These are phyloP conservation scores for Hanleya hanleyi DNA, from an alignment of 2,888 invertebrate species.

Conservation along the genomic window DNA sequence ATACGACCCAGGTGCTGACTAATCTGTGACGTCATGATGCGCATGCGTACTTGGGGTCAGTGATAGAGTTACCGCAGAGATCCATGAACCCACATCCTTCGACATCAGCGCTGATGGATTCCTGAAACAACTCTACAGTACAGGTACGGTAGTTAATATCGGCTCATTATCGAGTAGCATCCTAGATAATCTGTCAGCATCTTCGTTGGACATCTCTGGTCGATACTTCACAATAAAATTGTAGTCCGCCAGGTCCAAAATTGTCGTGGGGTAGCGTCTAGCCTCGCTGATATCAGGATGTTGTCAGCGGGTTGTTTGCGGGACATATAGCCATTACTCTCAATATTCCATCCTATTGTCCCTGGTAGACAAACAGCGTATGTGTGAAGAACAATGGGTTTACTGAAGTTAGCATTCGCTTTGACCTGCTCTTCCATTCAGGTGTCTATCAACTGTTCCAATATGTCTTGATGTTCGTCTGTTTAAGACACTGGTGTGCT, in stretches of 20 bases:
- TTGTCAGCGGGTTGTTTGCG: slow-evolving; percentile 28
- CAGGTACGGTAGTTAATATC: neutral
- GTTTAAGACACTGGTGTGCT: slow-evolving; percentile 8
- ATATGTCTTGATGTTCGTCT: slow-evolving; percentile 15
- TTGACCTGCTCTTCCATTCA: slow-evolving; percentile 21
- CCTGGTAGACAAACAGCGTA: slow-evolving; percentile 34
- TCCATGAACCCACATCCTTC: neutral
- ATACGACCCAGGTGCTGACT: no score
- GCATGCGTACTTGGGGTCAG: no score
- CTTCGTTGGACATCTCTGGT: slow-evolving; percentile 15
- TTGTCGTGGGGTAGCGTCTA: slow-evolving; percentile 24
- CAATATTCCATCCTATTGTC: neutral
- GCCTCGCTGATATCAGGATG: slow-evolving; percentile 17
- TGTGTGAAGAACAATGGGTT: slow-evolving; percentile 28
- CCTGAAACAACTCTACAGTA: neutral
- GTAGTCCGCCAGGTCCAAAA: slow-evolving; percentile 20
- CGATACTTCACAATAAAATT: slow-evolving; percentile 12
- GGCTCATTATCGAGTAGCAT: neutral
- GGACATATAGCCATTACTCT: slow-evolving; percentile 23
- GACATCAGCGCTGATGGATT: neutral
- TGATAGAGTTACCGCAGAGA: neutral
- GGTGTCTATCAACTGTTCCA: slow-evolving; percentile 10
- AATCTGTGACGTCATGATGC: no score
- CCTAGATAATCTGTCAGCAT: slow-evolving; percentile 14
- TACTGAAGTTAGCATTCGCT: slow-evolving; percentile 20